Evolutionary conservation across 2,888 invertebrate genomes (phyloP), one percentile per base, ranked within the genome.

Genomic region (Tetragnatha montana): DNA sequence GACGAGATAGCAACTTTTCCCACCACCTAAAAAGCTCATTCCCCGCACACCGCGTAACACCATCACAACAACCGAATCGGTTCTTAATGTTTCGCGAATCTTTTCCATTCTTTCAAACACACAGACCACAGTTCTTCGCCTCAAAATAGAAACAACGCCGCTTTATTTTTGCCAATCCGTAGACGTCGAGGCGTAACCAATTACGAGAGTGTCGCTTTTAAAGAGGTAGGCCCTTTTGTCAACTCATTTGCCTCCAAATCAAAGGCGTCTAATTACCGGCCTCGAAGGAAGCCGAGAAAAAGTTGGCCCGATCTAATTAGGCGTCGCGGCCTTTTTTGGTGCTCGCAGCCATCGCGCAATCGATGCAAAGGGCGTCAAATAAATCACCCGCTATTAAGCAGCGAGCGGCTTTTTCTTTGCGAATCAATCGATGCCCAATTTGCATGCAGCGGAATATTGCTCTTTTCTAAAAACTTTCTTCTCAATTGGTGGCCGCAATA

Each of bases 401-500:
- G 78, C 17, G 21, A 12, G 22, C 78, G 22, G 22, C 60, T 51
- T 78, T 78, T 78, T 60, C 51, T 78, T 22, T 60, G 22, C 22
- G 71, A 79, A 85, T 71, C 79, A 85, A 85, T 85, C 85, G 85
- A 79, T 85, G 78, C 85, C 50, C 21, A 78, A 85, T 85, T 85
- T 85, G 79, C 85, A 85, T 85, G 79, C 71, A 71, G 78, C 71
- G 71, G 70, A 85, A 85, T 78, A 78, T 51, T 78, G 78, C 60
- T 78, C 60, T 51, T 22, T 60, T 10, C 51, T 21, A 78, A 78
- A 60, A 78, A 78, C 51, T 78, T 60, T 78, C 8, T 68, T 71
- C 50, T 12, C 85, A 78, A 78, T 78, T 71, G 85, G 79, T 35
- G 35, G 35, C 71, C 51, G 79, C 51, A 78, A 85, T 79, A 85